Evolutionary conservation across 2,888 invertebrate genomes (phyloP).

Genomic region (Achlya flavicornis): DNA sequence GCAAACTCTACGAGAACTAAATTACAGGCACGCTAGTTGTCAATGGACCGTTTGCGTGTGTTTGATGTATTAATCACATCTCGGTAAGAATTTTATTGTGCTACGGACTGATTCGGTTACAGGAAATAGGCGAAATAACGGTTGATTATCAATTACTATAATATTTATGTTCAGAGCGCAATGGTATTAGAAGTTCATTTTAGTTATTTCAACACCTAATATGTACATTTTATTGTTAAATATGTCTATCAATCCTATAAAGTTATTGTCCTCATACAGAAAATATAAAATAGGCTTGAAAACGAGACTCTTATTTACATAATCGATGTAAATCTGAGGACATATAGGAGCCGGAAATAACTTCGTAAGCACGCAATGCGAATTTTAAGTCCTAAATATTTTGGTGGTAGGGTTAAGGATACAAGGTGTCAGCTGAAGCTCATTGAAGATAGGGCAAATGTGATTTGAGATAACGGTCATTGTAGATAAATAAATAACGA

Average conservation of each 20-base stretch:
- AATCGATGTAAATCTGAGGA: no score
- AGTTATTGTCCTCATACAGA: no score
- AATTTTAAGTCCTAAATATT: no score
- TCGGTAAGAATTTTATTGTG: slow-evolving; percentile 16
- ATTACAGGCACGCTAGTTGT: slow-evolving; percentile 17
- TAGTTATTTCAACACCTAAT: background rate
- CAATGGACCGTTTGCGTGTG: slow-evolving; percentile 25
- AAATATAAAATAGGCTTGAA: no score
- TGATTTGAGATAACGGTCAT: slow-evolving; percentile 36
- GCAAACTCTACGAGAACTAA: background rate
- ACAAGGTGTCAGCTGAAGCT: no score
- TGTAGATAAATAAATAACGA: slow-evolving; percentile 29
- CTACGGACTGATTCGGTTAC: background rate
- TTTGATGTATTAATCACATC: slow-evolving; percentile 21
- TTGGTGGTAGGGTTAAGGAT: no score
- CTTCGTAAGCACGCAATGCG: no score
- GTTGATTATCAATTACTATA: background rate
- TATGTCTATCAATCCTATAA: no score
- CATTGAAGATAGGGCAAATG: no score
- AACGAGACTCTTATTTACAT: no score
- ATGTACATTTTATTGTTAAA: background rate
- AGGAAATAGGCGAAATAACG: background rate
- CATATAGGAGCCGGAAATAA: no score
- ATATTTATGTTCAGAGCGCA: background rate
- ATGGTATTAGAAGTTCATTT: background rate